These are phyloP conservation scores for Synanthedon andrenaeformis DNA, from an alignment of 2,888 invertebrate genomes.

Conservation along the genomic window DNA sequence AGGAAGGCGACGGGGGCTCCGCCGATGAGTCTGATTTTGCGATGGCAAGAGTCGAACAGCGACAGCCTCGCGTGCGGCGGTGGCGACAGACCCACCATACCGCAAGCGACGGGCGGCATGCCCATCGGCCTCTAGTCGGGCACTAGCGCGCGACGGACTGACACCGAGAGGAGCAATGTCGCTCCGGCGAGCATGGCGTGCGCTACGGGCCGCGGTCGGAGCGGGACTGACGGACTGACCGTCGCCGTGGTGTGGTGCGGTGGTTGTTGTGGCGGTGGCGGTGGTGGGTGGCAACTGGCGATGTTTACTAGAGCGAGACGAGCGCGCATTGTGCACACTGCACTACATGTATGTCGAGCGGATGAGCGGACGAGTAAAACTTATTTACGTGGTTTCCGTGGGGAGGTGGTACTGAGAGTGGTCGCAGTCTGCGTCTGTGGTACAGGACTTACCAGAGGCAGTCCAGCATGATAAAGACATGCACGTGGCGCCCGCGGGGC, in stretches of 20 bases:
- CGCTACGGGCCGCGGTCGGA: conserved; percentile 37
- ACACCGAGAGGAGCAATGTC: conserved; percentile 46
- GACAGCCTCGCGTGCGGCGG: conserved; percentile 71
- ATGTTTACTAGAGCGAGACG: conserved; percentile 35
- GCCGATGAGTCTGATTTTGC: conserved; percentile 78
- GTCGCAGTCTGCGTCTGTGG: background rate
- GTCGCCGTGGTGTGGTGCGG: conserved; percentile 10
- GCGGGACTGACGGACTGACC: conserved; percentile 68
- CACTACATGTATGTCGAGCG: background rate
- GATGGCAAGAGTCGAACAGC: conserved; percentile 78
- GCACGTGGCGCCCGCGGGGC: conserved; percentile 31
- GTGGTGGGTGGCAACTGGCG: conserved; percentile 6
- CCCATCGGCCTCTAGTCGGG: conserved; percentile 29
- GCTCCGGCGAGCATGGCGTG: conserved; percentile 70
- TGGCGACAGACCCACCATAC: conserved; percentile 46
- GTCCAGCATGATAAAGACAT: conserved; percentile 52
- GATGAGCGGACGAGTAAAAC: background rate
- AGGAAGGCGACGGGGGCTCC: conserved; percentile 75
- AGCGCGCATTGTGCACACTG: conserved; percentile 23
- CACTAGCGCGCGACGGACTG: conserved; percentile 30
- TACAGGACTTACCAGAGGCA: conserved; percentile 52
- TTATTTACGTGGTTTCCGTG: background rate
- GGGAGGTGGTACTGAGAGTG: background rate
- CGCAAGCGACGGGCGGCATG: conserved; percentile 45
- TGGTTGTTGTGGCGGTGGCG: background rate